Evolutionary conservation across 2,113 vertebrate genomes (phyloP).

Genomic region (Tinamus guttatus): DNA sequence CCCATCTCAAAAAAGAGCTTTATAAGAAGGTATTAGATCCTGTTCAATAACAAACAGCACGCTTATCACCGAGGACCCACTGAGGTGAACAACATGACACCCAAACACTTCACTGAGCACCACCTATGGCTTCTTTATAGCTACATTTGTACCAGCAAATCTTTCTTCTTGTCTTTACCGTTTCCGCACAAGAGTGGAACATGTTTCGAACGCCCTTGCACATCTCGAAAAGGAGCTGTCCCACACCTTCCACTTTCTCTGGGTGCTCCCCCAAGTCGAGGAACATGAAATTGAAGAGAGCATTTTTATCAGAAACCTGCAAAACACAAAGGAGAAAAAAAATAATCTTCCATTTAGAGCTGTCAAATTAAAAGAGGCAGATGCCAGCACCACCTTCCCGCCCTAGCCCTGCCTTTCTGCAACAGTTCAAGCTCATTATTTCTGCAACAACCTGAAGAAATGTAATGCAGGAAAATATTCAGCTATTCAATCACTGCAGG

Average conservation of each 20-base stretch:
- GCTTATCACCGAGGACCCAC: background rate
- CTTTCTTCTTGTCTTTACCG: conserved; percentile 73
- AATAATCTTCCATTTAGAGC: background rate
- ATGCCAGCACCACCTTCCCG: background rate
- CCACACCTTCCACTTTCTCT: conserved; percentile 88
- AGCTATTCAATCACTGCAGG: background rate
- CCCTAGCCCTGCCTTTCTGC: background rate
- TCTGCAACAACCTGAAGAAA: background rate
- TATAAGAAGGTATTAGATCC: background rate
- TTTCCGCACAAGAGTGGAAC: conserved; percentile 91
- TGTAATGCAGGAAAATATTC: background rate
- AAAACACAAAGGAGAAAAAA: conserved; percentile 19
- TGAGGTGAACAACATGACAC: background rate
- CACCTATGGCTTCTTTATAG: background rate
- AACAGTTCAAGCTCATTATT: background rate
- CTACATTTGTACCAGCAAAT: background rate
- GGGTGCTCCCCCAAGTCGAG: conserved; percentile 85
- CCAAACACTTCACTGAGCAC: fast-evolving
- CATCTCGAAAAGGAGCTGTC: conserved; percentile 95
- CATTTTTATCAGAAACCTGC: conserved; percentile 90
- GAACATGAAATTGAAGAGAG: conserved; percentile 88
- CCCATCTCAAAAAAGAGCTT: background rate
- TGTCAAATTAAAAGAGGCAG: background rate
- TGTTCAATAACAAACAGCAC: background rate
- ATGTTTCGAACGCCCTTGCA: conserved; percentile 94